Conservation (phyloP, 1,140 invertebrate species). For the Ctenoplectra terminalis region DNA sequence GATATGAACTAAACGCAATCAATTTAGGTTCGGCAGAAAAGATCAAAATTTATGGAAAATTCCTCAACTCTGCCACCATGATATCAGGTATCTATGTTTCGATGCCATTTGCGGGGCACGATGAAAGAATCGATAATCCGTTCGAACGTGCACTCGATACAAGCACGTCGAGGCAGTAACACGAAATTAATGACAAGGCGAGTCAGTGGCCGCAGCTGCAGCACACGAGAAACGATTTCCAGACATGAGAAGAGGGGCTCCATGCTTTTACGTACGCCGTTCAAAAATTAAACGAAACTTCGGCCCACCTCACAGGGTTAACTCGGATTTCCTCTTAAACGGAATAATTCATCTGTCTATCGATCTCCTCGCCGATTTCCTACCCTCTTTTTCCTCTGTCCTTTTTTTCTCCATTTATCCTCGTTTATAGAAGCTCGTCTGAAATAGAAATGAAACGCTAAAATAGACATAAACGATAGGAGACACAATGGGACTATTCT, state of each 20-base stretch:
- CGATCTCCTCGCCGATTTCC: not conserved
- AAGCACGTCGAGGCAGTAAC: constrained; percentile 6
- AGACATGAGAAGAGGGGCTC: not conserved
- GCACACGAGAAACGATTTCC: constrained; percentile 5
- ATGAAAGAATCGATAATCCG: constrained; percentile 32
- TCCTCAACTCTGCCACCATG: not conserved
- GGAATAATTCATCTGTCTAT: constrained; percentile 19
- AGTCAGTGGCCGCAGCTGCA: constrained; percentile 14
- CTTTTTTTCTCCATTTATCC: not conserved
- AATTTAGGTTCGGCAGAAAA: too few species aligned
- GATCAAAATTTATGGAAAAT: not conserved
- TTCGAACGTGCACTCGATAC: constrained; percentile 23
- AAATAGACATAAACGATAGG: not conserved
- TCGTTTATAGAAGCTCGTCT: not conserved
- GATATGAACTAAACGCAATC: too few species aligned
- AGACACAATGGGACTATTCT: not conserved
- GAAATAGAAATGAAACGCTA: not conserved
- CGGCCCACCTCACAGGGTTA: too few species aligned
- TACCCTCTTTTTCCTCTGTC: not conserved
- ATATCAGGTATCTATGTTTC: not conserved
- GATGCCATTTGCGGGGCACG: constrained; percentile 2
- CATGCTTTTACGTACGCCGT: not conserved
- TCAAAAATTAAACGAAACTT: constrained; percentile 15
- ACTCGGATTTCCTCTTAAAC: not conserved
- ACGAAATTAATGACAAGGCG: constrained; percentile 35